Evolutionary conservation across 2,888 invertebrate species (phyloP).

Genomic region (Aproaerema taeniolella): DNA sequence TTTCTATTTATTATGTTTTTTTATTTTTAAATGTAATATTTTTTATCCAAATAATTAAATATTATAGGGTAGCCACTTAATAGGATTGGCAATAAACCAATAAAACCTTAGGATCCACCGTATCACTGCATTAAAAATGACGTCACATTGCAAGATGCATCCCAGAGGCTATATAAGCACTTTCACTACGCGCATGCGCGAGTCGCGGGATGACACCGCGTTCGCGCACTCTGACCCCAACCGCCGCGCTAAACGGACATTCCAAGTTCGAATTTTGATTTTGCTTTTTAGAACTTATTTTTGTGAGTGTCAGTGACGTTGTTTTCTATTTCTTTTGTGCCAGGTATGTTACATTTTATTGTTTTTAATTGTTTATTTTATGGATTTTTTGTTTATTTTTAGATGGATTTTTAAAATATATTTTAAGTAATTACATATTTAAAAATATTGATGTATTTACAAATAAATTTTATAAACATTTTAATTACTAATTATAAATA

Average conservation of each 20-base stretch:
- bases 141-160: conserved; percentile 47
- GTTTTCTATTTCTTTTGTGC: conserved; percentile 54
- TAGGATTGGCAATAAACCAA: too few relatives aligned
- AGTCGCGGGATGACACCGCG: conserved; percentile 57
- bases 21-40: too few relatives aligned
- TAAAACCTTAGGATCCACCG: too few relatives aligned
- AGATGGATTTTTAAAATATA: background rate
- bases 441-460: background rate
- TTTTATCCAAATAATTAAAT: too few relatives aligned
- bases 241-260: conserved; percentile 36
- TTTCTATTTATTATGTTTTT: too few relatives aligned
- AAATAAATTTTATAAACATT: too few relatives aligned
- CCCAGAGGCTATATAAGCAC: conserved; percentile 70
- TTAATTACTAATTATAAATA: too few relatives aligned
- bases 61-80: too few relatives aligned
- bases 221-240: conserved; percentile 65
- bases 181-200: conserved; percentile 60
- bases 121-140: conserved; percentile 39
- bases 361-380: background rate
- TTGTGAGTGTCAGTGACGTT: conserved; percentile 54
- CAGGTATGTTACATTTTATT: conserved; percentile 35
- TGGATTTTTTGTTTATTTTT: background rate
- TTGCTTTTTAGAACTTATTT: conserved; percentile 23
- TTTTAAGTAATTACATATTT: background rate
- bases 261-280: conserved; percentile 10